phyloP scores from a whole-genome alignment of 37 sponge, comb jelly and placozoan genomes.

The Lycopodina hypogea region DNA sequence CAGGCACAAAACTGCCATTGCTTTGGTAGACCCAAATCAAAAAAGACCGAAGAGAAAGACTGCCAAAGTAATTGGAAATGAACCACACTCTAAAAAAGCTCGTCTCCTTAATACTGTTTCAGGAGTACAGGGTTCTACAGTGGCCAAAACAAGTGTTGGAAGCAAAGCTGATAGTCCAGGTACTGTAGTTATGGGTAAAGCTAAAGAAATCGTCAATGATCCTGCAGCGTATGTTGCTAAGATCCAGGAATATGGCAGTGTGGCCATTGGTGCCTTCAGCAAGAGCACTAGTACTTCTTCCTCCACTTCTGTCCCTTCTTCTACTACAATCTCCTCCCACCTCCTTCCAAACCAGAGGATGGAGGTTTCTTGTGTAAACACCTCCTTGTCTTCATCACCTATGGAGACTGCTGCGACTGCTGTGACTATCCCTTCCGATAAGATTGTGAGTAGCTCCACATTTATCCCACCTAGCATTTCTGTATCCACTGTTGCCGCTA shows the following conservation, averaged over 20 bases:
- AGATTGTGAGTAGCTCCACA: neutral
- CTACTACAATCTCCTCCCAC: neutral
- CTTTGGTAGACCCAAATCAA: conserved; percentile 49
- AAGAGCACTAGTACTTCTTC: neutral
- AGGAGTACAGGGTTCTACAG: neutral
- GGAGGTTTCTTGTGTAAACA: neutral
- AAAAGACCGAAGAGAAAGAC: conserved; percentile 35
- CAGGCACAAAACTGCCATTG: conserved; percentile 57
- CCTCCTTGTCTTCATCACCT: conserved; percentile 1
- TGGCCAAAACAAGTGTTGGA: neutral
- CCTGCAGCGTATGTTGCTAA: neutral
- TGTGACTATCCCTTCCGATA: neutral
- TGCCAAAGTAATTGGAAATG: neutral
- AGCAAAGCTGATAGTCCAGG: neutral
- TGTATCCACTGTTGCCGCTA: no score
- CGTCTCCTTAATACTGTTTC: neutral
- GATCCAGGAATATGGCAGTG: neutral
- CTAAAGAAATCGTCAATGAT: neutral
- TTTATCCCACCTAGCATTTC: neutral
- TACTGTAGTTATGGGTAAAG: neutral
- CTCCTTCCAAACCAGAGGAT: neutral
- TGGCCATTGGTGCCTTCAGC: neutral
- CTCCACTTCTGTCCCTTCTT: neutral
- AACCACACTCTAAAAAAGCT: conserved; percentile 21
- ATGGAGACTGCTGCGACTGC: neutral